Percentiles rank a stretch among this genome's conserved stretches.
These are phyloP conservation scores for Omphaloscelis lunosa DNA, from an alignment of 2,888 invertebrate species.

Conservation along the genomic window DNA sequence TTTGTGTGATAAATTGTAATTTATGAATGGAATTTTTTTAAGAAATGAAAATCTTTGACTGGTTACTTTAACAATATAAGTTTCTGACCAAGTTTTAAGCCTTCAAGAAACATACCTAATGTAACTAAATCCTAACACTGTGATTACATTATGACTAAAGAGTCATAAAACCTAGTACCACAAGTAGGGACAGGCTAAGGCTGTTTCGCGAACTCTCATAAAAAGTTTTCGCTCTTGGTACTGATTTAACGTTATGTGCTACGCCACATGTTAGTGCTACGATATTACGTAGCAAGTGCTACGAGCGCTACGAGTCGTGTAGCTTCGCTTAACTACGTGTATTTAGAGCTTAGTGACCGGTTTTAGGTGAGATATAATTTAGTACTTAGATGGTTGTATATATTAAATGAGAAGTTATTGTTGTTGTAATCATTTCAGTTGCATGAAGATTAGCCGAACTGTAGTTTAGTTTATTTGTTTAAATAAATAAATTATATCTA, in stretches of 20 bases:
- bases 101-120: background rate
- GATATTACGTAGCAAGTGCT: constrained; percentile 44
- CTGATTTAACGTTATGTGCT: constrained; percentile 46
- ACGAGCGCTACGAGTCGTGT: constrained; percentile 27
- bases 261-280: constrained; percentile 44
- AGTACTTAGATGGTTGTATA: background rate
- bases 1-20: background rate
- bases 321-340: constrained; percentile 13
- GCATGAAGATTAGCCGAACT: background rate
- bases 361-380: constrained; percentile 5
- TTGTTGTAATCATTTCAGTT: background rate
- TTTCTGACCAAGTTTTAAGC: background rate
- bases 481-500: background rate
- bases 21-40: background rate
- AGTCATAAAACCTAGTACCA: constrained; percentile 5
- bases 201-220: constrained; percentile 31
- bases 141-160: background rate
- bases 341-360: constrained; percentile 3
- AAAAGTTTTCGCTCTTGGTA: constrained; percentile 46
- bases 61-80: background rate
- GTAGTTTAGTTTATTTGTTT: background rate
- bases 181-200: constrained; percentile 31
- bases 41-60: no score
- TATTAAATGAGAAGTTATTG: background rate
- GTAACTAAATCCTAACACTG: background rate